Conservation (phyloP, 2,888 invertebrate species). For the Mythimna ferrago region DNA sequence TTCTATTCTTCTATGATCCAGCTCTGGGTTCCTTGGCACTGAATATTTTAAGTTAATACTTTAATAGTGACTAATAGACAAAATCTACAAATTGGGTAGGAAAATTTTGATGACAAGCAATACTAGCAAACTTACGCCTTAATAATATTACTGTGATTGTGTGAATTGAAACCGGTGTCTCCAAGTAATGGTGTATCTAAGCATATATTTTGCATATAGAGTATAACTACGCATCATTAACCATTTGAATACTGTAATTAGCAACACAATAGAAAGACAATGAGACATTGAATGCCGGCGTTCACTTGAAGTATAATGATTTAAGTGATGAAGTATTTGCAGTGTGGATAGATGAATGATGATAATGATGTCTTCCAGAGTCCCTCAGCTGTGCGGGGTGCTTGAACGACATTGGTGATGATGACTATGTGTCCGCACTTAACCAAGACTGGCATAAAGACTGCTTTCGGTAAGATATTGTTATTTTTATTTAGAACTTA, state of each 20-base stretch:
- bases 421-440: slow-evolving; percentile 95
- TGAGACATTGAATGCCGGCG: too few relatives aligned
- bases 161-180: too few relatives aligned
- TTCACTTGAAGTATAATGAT: too few relatives aligned
- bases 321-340: neutral
- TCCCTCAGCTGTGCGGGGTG: slow-evolving; percentile 93
- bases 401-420: slow-evolving; percentile 93
- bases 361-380: slow-evolving; percentile 75
- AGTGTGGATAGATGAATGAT: neutral
- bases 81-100: neutral
- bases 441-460: slow-evolving; percentile 97
- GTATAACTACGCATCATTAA: neutral
- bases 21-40: too few relatives aligned
- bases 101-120: neutral
- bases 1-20: too few relatives aligned
- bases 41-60: neutral
- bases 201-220: too few relatives aligned
- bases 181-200: too few relatives aligned
- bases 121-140: too few relatives aligned
- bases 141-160: too few relatives aligned
- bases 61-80: neutral
- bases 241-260: too few relatives aligned
- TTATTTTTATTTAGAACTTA: neutral
- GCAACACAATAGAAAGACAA: too few relatives aligned
- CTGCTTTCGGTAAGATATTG: slow-evolving; percentile 93